phyloP scores from a whole-genome alignment of 2,797 vertebrate species.

The Leptodactylus fallax region DNA sequence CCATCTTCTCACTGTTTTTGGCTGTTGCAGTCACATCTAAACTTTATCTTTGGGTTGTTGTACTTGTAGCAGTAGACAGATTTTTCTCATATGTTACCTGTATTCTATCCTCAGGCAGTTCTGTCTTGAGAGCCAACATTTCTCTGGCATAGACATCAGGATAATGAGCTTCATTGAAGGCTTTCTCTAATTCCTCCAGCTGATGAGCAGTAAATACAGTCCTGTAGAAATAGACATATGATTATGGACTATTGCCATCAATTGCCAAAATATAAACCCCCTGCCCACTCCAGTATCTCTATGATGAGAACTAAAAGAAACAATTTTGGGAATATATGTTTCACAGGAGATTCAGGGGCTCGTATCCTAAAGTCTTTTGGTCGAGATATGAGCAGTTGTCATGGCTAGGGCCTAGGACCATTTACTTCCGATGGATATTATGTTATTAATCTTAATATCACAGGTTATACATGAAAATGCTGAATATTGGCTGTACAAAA shows the following conservation, averaged over 20 bases:
- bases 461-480: no score
- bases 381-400: background rate
- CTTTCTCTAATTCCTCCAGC: conserved; percentile 94
- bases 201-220: conserved; percentile 94
- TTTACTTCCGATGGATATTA: background rate
- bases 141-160: conserved; percentile 93
- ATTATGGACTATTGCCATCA: background rate
- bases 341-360: background rate
- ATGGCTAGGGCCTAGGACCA: background rate
- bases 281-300: background rate
- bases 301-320: background rate
- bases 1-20: background rate
- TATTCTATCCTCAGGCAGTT: conserved; percentile 93
- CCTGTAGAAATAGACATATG: conserved; percentile 71
- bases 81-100: conserved; percentile 78
- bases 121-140: conserved; percentile 93
- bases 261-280: background rate
- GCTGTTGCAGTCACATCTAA: background rate
- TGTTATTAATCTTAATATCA: background rate
- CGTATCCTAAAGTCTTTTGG: background rate
- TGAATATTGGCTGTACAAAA: no score
- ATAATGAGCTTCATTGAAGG: conserved; percentile 94
- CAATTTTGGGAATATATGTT: background rate
- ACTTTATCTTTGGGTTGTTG: no score
- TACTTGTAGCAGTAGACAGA: background rate